Base-by-base conservation (phyloP, 2,113 vertebrate genomes). In the Apeltes quadracus region DNA sequence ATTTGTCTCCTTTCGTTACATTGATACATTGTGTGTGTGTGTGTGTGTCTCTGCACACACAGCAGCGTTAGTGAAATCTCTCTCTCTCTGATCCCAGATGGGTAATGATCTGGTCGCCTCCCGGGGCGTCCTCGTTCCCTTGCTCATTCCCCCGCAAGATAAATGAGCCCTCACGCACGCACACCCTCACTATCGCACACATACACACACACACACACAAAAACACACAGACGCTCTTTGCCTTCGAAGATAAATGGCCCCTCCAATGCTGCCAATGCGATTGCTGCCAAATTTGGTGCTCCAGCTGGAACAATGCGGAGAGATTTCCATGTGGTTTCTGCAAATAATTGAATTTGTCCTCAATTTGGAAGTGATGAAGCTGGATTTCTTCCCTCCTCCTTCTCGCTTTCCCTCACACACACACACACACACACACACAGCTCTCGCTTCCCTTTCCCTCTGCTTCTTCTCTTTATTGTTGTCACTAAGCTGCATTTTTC, bases 1-100 rank as follows among this genome's bases (percentile, higher is more conserved):
- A 92, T 92, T 93, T 93, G 92, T 94, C 92, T 91, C 75, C 87
- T 93, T 94, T 93, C 72, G 92, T 92, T 94, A 92, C 86, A 90
- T 85, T 92, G 92, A 93, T 90, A 86, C 90, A 89, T 91, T 84
- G 86, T 87, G 74, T 64, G 41, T 72, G 69, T 75, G 78, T 78
- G 65, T 78, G 59, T 65, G 48, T 64, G 48, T 68, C 71, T 75
- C 68, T 76, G 59, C 84, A 68, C 82, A 75, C 80, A 75, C 66
- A 66, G 61, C 63, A 85, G 65, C 63, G 58, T 88, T 82, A 73
- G 86, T 88, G 83, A 84, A 90, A 90, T 88, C 75, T 87, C 68
- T 81, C 73, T 81, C 73, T 87, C 68, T 87, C 82, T 90, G 82
- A 91, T 91, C 87, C 88, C 89, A 90, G 89, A 93, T 90, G 93